A percentile compares a stretch with the other conserved stretches of the same genome.
phyloP scores from a whole-genome alignment of 2,888 invertebrate species.

The Cryptus armator region DNA sequence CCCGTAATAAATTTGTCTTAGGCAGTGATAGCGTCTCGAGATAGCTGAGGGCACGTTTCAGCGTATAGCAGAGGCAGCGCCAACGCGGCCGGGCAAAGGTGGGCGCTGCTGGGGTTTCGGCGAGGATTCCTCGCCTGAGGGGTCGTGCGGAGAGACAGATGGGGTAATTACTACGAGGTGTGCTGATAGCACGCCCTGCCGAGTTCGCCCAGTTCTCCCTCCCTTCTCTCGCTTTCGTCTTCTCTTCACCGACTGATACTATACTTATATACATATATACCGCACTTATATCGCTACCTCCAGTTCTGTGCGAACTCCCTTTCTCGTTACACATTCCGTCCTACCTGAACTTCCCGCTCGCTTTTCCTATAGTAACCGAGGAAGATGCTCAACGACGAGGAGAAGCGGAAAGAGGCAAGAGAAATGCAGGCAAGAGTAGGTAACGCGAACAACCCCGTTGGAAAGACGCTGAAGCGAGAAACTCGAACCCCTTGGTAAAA shows the following conservation, averaged over 20 bases:
- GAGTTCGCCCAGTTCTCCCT: constrained; percentile 68
- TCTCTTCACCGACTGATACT: constrained; percentile 28
- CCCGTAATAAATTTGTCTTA: constrained; percentile 78
- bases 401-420: background rate
- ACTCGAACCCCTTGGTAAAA: constrained; percentile 46
- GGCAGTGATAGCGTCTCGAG: constrained; percentile 74
- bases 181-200: constrained; percentile 75
- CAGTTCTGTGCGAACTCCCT: constrained; percentile 26
- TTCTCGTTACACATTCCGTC: constrained; percentile 48
- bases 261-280: constrained; percentile 7
- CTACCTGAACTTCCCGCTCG: constrained; percentile 35
- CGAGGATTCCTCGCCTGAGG: constrained; percentile 72
- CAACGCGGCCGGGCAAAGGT: constrained; percentile 64
- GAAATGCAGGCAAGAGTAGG: constrained; percentile 22
- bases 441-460: constrained; percentile 30
- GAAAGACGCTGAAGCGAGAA: constrained; percentile 34
- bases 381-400: constrained; percentile 18
- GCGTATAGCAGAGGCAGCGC: constrained; percentile 58
- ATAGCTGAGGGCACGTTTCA: constrained; percentile 72
- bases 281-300: constrained; percentile 6
- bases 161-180: constrained; percentile 78
- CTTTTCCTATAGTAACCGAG: background rate
- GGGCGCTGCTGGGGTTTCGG: constrained; percentile 61
- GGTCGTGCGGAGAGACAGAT: constrained; percentile 76
- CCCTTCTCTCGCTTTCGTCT: constrained; percentile 34